Conservation (phyloP, 2,888 invertebrate genomes). For the Ophonus ardosiacus region DNA sequence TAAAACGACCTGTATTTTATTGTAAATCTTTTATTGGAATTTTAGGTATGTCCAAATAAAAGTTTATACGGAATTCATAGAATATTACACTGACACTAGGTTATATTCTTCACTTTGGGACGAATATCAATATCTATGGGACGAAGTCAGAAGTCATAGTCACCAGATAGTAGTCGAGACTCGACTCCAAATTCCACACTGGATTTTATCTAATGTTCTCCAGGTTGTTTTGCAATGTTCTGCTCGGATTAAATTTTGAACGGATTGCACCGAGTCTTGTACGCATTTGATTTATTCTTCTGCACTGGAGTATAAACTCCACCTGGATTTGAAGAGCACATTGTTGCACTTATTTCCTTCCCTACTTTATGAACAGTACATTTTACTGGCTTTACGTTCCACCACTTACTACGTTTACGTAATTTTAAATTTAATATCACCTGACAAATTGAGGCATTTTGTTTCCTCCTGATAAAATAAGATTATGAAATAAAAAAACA, state of each 20-base stretch:
- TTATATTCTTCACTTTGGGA: background rate
- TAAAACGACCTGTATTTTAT: too few relatives aligned
- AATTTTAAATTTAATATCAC: background rate
- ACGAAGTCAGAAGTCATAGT: background rate
- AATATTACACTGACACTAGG: too few relatives aligned
- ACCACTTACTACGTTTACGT: background rate
- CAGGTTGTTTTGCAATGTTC: constrained; percentile 28
- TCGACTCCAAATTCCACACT: constrained; percentile 2
- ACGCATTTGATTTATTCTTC: constrained; percentile 27
- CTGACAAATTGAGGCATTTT: background rate
- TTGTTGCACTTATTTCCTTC: background rate
- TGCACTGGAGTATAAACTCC: background rate
- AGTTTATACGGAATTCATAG: too few relatives aligned
- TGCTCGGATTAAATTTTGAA: constrained; percentile 40
- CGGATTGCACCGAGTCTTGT: constrained; percentile 10
- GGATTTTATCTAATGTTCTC: constrained; percentile 22
- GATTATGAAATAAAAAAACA: too few relatives aligned
- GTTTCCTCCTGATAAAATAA: too few relatives aligned
- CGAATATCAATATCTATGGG: background rate
- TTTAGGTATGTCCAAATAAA: too few relatives aligned
- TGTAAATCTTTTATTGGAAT: too few relatives aligned
- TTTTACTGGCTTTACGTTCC: background rate
- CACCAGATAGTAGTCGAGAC: background rate
- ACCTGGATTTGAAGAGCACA: background rate
- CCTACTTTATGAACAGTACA: background rate